Percentiles rank a stretch among this genome's conserved stretches.
Evolutionary conservation across 2,113 vertebrate genomes (phyloP).

Genomic region (Heterotis niloticus): DNA sequence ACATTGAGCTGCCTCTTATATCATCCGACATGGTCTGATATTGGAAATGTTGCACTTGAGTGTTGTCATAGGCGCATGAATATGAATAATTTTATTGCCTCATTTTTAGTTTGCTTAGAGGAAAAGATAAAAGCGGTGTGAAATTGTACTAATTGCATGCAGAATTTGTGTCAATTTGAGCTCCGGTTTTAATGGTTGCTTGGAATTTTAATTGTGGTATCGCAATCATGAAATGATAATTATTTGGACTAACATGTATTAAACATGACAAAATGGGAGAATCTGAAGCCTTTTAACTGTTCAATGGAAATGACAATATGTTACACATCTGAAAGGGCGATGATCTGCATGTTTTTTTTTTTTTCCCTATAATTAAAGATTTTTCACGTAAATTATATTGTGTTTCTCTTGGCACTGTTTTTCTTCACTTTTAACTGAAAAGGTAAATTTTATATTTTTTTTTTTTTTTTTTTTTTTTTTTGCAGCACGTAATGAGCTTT

Average conservation of each 20-base stretch:
- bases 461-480: too few species aligned
- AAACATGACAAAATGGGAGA: slow-evolving; percentile 12
- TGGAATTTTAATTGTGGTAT: slow-evolving; percentile 6
- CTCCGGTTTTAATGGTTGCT: background rate
- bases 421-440: slow-evolving; percentile 35
- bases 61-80: slow-evolving; percentile 4
- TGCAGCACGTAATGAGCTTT: slow-evolving; percentile 62
- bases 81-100: background rate
- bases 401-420: slow-evolving; percentile 50
- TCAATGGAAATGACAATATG: slow-evolving; percentile 12
- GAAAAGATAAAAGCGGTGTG: slow-evolving; percentile 6
- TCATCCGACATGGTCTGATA: background rate
- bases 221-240: background rate
- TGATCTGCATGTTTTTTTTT: slow-evolving; percentile 2
- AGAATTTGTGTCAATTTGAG: background rate
- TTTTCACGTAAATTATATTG: slow-evolving; percentile 45
- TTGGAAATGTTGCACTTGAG: background rate
- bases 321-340: slow-evolving; percentile 12
- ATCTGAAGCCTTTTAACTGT: slow-evolving; percentile 19
- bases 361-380: slow-evolving; percentile 55
- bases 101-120: background rate
- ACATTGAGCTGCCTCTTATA: background rate
- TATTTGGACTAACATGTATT: slow-evolving; percentile 4
- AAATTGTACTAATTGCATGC: background rate
- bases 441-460: slow-evolving; percentile 48